Conservation (phyloP, 2,888 invertebrate genomes). For the Pediacus dermestoides region DNA sequence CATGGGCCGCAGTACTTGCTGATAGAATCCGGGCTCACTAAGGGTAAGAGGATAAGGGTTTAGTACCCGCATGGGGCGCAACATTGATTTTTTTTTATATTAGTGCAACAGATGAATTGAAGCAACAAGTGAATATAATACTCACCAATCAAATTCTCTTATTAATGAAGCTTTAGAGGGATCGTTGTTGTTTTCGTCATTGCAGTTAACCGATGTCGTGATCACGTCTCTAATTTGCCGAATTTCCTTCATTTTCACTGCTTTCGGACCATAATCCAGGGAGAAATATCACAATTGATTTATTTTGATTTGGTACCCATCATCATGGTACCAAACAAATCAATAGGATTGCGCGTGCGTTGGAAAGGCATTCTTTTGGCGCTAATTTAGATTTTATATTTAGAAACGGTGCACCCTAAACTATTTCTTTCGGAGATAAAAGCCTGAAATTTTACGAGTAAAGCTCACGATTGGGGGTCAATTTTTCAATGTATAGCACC, state of each 20-base stretch:
- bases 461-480: no score
- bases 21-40: slow-evolving; percentile 48
- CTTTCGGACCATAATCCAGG: neutral
- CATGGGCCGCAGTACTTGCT: slow-evolving; percentile 52
- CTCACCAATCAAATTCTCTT: neutral
- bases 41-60: slow-evolving; percentile 4
- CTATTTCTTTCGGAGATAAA: no score
- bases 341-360: slow-evolving; percentile 1
- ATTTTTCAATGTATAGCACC: no score
- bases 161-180: neutral
- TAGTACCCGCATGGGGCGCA: neutral
- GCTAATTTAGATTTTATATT: neutral
- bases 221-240: slow-evolving; percentile 4
- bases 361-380: neutral
- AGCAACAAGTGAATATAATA: slow-evolving; percentile 3
- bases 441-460: no score
- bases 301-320: no score
- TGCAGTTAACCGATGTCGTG: neutral
- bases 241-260: slow-evolving; percentile 5
- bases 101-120: neutral
- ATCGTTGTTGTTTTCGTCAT: slow-evolving; percentile 6
- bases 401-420: no score
- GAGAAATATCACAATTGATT: neutral
- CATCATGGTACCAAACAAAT: no score
- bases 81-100: neutral